Base-by-base conservation (phyloP, 2,888 invertebrate genomes). In the Synanthedon vespiformis region DNA sequence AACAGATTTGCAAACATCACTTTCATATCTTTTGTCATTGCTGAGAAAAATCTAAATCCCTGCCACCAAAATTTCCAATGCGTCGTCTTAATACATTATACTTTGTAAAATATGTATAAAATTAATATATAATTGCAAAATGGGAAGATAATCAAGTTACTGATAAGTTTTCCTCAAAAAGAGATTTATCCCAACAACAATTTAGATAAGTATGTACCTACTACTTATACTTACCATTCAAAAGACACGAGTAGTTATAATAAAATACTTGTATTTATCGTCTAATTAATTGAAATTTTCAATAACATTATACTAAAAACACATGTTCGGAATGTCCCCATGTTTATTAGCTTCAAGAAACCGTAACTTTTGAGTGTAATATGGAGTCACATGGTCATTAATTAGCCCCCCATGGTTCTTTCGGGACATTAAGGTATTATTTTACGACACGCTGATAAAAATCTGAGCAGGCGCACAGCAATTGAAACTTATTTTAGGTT, bases 221-320 rank as follows among this genome's bases (percentile, higher is more conserved):
- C 12, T 27, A 27, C 27, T 27, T 34, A 34, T 34, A 34, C n/a
- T n/a, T n/a, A n/a, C 27, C 6, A 34, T 34, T 34, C 8, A 34
- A 34, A 34, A 34, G 6, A 34, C 8, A 3, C 1, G 34, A 34
- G 34, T 34, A n/a, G n/a, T n/a, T n/a, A n/a, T 44, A n/a, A 44
- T 44, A 44, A 44, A 44, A 44, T 13, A 13, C 44, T 11, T 44
- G 48, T 11, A 14, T 48, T 48, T 48, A 22, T 48, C 18, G 41
- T 56, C 52, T 71, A 64, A 77, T 79, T 76, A 77, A 77, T 80
- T 73, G 72, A 68, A 70, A 57, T 58, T 68, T 69, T 67, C 69
- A 70, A 77, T 75, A 77, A 77, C 73, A 80, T 77, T 71, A 77
- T 69, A 70, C 63, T 56, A 63, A 66, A 75, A 80, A 83, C 82